Evolutionary conservation across 1,140 invertebrate species (phyloP), one percentile per base, ranked within the genome.

Genomic region (Diabrotica virgifera): DNA sequence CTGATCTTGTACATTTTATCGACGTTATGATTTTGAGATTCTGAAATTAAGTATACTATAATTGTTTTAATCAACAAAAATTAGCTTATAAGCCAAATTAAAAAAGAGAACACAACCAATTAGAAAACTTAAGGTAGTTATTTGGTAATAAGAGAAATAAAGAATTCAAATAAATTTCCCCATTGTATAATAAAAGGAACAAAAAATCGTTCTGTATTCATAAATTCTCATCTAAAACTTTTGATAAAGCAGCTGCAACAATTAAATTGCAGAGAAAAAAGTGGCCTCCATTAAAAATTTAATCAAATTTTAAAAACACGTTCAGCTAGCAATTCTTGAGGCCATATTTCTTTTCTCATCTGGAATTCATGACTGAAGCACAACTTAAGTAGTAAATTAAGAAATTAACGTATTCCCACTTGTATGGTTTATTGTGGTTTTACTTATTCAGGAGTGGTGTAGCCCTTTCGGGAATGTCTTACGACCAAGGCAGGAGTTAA

Each of bases 341-440:
- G 73, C 72, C 69, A 74, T 74, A 74, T 71, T 75, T 76, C 72
- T 74, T 74, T 68, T 60, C 69, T 76, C 73, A 71, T 78, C 64
- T 66, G 58, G 69, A 70, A 78, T 78, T 76, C 75, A 78, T 76
- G 73, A 66, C 62, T 69, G 68, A 60, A 66, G 71, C 76, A 73
- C 71, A 77, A 76, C 73, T 78, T 77, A 77, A 76, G 73, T 65
- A 70, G 69, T 77, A 78, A 78, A 78, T 78, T 78, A 77, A 76
- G 76, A 77, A 78, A 78, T 78, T 77, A 78, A 77, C 75, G 72
- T 76, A 77, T 76, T 76, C 76, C 76, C 74, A 73, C 72, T 75
- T 75, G 75, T 65, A 75, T 77, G 74, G 75, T 77, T 77, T 77
- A 77, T 75, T 76, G 71, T 73, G 70, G 67, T 66, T 75, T 76